Evolutionary conservation across 2,113 vertebrate species (phyloP), one percentile per base, ranked within the genome.

Genomic region (Coryphaenoides rupestris): DNA sequence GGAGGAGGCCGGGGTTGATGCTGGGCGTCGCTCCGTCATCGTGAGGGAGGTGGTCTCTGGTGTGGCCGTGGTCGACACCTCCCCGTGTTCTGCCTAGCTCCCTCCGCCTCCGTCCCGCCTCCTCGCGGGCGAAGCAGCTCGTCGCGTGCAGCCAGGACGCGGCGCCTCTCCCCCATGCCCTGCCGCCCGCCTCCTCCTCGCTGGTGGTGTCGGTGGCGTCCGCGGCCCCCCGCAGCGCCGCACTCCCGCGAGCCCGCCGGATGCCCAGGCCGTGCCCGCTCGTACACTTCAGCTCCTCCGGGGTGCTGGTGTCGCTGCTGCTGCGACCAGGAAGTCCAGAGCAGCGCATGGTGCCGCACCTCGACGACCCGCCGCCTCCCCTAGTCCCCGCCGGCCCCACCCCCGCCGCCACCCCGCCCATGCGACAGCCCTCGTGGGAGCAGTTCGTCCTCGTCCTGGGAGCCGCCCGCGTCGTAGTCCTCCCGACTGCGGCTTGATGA

Each of bases 381-480:
- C 19, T 17, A 17, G 3, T 5, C n/a, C 19, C 50, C n/a, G n/a
- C 50, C 50, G 17, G 1, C 17, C n/a, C 19, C 50, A 17, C 17
- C 17, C n/a, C 19, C 50, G 3, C 12, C 49, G 2, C 50, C 21
- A 0, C 94, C 95, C 54, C 93, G 87, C 68, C n/a, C n/a, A n/a
- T n/a, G n/a, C n/a, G n/a, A n/a, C n/a, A n/a, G n/a, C n/a, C n/a
- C n/a, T 96, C 96, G 5, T 96, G 94, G 61, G 94, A 95, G 73
- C 94, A 93, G 77, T n/a, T n/a, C n/a, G n/a, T 98, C 96, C 10
- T 99, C 97, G 1, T 99, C 97, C 67, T 99, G 97, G 52, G 97
- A 99, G 4, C 96, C 96, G n/a, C 96, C 96, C 0, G 97, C 97
- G 58, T 99, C 97, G 60, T 98, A 99, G 86, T 99, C 97, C 88